Percentiles rank a stretch among this genome's conserved stretches.
These are phyloP conservation scores for Perithous albicinctus DNA, from an alignment of 2,888 invertebrate species.

Conservation along the genomic window DNA sequence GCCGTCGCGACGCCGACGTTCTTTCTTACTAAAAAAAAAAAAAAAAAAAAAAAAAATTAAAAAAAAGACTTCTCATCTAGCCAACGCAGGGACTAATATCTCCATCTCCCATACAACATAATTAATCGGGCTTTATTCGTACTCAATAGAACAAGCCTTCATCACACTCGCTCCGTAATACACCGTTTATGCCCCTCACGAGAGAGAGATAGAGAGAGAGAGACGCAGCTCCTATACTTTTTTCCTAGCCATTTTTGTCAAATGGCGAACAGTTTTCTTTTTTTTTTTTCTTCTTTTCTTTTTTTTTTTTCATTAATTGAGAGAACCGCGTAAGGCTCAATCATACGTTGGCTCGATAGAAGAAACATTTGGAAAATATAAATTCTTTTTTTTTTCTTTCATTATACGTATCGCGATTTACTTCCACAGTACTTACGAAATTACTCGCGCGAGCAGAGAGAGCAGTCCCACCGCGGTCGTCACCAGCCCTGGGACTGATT, in stretches of 20 bases:
- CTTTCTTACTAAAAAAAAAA: conserved; percentile 49
- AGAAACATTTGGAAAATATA: conserved; percentile 48
- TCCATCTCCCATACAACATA: conserved; percentile 57
- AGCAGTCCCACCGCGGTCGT: conserved; percentile 62
- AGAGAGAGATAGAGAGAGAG: conserved; percentile 53
- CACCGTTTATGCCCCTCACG: conserved; percentile 49
- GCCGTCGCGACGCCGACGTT: conserved; percentile 54
- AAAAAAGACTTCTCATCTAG: conserved; percentile 67
- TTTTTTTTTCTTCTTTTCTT: too few relatives aligned
- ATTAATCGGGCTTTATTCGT: conserved; percentile 59
- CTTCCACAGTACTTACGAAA: conserved; percentile 59
- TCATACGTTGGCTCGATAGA: conserved; percentile 65
- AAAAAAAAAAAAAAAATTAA: too few relatives aligned
- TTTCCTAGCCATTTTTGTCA: conserved; percentile 16
- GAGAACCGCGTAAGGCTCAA: conserved; percentile 65
- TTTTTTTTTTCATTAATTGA: too few relatives aligned
- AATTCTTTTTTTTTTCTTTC: conserved; percentile 31
- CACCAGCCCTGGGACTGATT: conserved; percentile 63
- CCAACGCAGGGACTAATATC: conserved; percentile 61
- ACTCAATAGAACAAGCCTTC: conserved; percentile 55
- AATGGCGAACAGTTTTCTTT: conserved; percentile 32
- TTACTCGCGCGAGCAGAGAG: conserved; percentile 57
- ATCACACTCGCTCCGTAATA: conserved; percentile 51
- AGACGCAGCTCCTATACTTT: conserved; percentile 52
- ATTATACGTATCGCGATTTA: conserved; percentile 61